These are phyloP conservation scores for Labrus mixtus DNA, from an alignment of 2,113 vertebrate genomes.

Conservation along the genomic window DNA sequence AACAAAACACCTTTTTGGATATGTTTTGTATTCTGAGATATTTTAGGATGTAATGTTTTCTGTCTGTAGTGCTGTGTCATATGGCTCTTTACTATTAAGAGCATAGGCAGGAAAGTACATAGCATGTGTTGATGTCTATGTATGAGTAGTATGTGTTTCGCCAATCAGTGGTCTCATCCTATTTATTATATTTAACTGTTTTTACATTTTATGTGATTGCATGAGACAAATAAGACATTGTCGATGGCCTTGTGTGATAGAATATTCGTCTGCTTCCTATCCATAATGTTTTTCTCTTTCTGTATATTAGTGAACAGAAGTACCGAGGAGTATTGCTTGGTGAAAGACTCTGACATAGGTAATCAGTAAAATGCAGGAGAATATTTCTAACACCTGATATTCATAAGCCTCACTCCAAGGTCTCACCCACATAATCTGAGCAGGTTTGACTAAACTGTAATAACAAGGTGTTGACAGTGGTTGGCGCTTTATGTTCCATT, in stretches of 20 bases:
- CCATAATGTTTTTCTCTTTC: neutral
- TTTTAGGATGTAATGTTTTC: no score
- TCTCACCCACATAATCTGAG: neutral
- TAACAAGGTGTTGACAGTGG: neutral
- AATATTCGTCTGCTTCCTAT: neutral
- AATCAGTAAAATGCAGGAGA: neutral
- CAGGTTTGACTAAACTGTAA: neutral
- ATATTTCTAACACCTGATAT: constrained; percentile 2
- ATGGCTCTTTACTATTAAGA: no score
- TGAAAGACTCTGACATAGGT: neutral
- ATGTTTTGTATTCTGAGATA: no score
- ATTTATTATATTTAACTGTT: neutral
- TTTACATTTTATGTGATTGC: neutral
- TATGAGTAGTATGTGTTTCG: no score
- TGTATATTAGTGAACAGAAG: neutral
- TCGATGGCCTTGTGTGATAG: neutral
- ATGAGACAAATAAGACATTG: neutral
- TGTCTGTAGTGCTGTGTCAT: no score
- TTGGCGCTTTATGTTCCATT: no score
- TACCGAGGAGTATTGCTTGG: neutral
- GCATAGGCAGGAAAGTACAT: no score
- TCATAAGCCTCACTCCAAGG: neutral
- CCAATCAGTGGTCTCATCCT: neutral
- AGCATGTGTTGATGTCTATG: no score
- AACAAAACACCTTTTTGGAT: no score